Percentiles rank a stretch among this genome's conserved stretches.
phyloP scores from a whole-genome alignment of 2,888 invertebrate species.

The Dryococelus australis region DNA sequence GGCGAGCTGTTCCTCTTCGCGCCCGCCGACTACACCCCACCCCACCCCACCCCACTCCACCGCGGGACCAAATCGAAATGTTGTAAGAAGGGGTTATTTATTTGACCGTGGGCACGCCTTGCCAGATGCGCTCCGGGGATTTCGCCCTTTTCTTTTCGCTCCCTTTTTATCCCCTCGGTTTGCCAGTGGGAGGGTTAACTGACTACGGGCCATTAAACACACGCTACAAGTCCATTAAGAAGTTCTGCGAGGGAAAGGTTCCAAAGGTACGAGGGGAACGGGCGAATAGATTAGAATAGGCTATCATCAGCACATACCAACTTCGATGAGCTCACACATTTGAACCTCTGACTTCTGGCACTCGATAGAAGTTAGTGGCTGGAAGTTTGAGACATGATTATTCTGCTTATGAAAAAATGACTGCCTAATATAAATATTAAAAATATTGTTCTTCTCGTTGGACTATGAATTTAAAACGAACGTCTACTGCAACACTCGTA shows the following conservation, averaged over 20 bases:
- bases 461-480: no score
- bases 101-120: not conserved
- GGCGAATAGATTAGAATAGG: constrained; percentile 9
- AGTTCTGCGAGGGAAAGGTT: not conserved
- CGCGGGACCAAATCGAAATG: not conserved
- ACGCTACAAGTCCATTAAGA: not conserved
- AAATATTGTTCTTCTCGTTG: no score
- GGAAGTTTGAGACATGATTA: no score
- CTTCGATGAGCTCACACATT: not conserved
- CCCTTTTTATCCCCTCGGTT: constrained; percentile 1
- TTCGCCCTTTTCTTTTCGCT: not conserved
- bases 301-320: constrained; percentile 7
- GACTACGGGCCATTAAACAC: constrained; percentile 10
- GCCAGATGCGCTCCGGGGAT: constrained; percentile 3
- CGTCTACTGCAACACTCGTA: no score
- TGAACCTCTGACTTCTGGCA: not conserved
- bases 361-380: not conserved
- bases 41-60: not conserved
- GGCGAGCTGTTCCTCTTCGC: not conserved
- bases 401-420: no score
- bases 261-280: not conserved
- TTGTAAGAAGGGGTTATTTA: constrained; percentile 16
- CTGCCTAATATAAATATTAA: no score
- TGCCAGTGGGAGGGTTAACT: not conserved
- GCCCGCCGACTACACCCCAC: not conserved